Evolutionary conservation across 2,888 invertebrate species (phyloP), one percentile per base, ranked within the genome.

Genomic region (Abrostola triplasia): DNA sequence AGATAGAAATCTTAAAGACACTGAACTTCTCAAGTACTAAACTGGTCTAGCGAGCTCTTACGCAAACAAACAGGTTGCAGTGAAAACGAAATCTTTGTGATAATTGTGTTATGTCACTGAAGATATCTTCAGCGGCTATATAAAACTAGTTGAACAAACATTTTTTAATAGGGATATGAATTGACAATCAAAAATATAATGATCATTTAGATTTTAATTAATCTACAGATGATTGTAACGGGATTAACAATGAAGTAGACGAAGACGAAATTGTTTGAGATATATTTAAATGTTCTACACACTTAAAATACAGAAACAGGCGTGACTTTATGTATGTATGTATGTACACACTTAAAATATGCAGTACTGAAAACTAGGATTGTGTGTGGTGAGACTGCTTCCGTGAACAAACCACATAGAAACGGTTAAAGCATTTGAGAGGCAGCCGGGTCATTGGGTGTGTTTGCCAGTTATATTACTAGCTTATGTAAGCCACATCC

Each of bases 41-140:
- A 75, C 76, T 67, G 63, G 78, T 77, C 12, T 65, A 72, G 36
- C 65, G 49, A 56, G 75, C n/a, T 75, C 59, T 77, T 77, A 77
- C 58, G 62, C 73, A 69, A 67, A 74, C 48, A 57, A 69, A 73
- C 72, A n/a, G 61, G 74, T 70, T 52, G 42, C 37, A 70, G 73
- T 64, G 75, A 77, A 77, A 75, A 77, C 57, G 66, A 65, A 69
- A 61, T 59, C 51, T 0, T 24, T 50, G 48, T 65, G 54, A 65
- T 54, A 61, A 67, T 67, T 57, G 36, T 59, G 52, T 77, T 77
- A 75, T 62, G 59, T 77, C 75, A 73, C 13, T 35, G 13, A 13
- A 47, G 13, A 47, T 13, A 13, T 47, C 44, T 24, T 13, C 24
- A 24, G 24, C 1, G 24, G 24, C 24, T 24, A 24, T 24, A 24